phyloP scores from a whole-genome alignment of 2,797 vertebrate species.

The Tachyglossus aculeatus region DNA sequence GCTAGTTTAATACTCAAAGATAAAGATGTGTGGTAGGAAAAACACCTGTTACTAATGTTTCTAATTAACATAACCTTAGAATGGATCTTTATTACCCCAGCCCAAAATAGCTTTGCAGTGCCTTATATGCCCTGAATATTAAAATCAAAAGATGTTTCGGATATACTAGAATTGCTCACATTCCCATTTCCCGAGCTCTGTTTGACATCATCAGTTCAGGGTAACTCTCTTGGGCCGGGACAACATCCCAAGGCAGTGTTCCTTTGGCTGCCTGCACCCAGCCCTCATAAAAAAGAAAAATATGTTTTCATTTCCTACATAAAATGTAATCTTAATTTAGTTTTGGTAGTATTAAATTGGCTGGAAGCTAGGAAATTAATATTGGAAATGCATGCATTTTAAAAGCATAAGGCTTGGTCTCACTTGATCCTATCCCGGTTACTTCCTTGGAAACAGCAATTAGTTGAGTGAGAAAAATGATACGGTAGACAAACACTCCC shows the following conservation, averaged over 20 bases:
- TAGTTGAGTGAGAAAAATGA: background rate
- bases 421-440: background rate
- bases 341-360: background rate
- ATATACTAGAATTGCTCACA: background rate
- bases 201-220: background rate
- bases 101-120: background rate
- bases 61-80: slow-evolving; percentile 41
- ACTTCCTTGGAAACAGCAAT: background rate
- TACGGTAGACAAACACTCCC: background rate
- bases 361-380: background rate
- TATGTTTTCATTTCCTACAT: background rate
- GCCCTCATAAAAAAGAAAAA: background rate
- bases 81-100: slow-evolving; percentile 21
- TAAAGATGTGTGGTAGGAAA: slow-evolving; percentile 28
- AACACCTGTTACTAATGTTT: slow-evolving; percentile 46
- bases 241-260: background rate
- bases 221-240: background rate
- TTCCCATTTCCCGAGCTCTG: background rate
- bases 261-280: background rate
- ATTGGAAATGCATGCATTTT: background rate
- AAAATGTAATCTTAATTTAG: background rate
- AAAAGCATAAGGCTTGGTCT: background rate
- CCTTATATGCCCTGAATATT: background rate
- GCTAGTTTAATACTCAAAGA: slow-evolving; percentile 29
- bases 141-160: background rate